Evolutionary conservation across 2,797 vertebrate genomes (phyloP), one percentile per base, ranked within the genome.

Genomic region (Pangasius mekongensis): DNA sequence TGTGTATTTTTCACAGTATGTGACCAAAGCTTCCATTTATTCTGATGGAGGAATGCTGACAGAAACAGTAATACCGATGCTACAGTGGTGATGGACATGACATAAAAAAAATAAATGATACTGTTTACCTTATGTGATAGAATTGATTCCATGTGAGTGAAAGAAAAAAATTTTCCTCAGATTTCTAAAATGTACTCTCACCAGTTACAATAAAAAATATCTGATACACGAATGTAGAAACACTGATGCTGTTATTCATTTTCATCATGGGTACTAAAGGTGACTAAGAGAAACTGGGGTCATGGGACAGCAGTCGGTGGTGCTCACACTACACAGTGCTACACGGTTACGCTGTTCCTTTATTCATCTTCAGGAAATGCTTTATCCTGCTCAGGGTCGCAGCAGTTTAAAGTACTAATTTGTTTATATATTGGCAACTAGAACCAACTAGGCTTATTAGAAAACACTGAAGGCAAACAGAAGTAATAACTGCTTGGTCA

Each of bases 11-110:
- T 93, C 93, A 92, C 91, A 89, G 92, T 93, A 87, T 93, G 95
- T 95, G 95, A 95, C 95, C 95, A 95, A 96, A 96, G 95, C 94
- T 94, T 95, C 93, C 92, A 89, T 93, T 92, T 88, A 90, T 90
- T 87, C 84, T 93, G 87, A 92, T 92, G 94, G 92, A 94, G 90
- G 92, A 92, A 91, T 91, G 91, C 91, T 89, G 91, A 93, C 86
- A 92, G 88, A 87, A 92, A 90, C 54, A 58, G 5, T 92, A 91
- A 91, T 90, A 86, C 87, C 80, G 67, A 80, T 89, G 67, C 87
- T 90, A 88, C 89, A 88, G 80, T 89, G 85, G 84, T 60, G 62
- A 91, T 86, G 86, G 83, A 91, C 89, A 86, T 91, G 87, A 87
- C 74, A 85, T 84, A 76, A 92, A 93, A 93, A 33, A 89, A 92